Evolutionary conservation across 2,113 vertebrate genomes (phyloP).

Genomic region (Apus apus): DNA sequence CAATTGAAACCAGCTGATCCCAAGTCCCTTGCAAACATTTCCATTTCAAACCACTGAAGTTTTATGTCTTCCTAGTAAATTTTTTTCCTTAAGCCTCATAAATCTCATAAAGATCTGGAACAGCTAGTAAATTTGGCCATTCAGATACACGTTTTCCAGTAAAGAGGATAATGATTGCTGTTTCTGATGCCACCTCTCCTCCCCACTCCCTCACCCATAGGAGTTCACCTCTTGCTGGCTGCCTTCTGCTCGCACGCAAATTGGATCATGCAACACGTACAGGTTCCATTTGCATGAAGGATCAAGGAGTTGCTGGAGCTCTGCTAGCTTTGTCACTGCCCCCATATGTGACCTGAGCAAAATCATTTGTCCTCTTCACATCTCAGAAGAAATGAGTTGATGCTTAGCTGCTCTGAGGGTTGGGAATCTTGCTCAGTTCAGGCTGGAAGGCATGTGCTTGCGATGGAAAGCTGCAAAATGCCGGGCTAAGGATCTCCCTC

Average conservation of each 20-base stretch:
- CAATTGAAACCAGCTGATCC: slow-evolving; percentile 74
- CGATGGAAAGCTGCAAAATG: neutral
- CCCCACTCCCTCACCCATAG: neutral
- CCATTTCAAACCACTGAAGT: slow-evolving; percentile 72
- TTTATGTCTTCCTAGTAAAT: slow-evolving; percentile 72
- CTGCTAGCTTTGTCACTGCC: neutral
- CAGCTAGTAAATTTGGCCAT: slow-evolving; percentile 69
- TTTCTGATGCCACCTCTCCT: slow-evolving; percentile 57
- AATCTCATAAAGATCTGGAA: slow-evolving; percentile 70
- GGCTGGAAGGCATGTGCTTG: accelerated
- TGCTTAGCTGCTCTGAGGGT: accelerated
- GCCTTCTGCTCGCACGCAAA: neutral
- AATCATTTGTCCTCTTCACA: neutral
- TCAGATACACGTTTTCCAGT: slow-evolving; percentile 68
- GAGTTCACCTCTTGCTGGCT: neutral
- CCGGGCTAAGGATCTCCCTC: neutral
- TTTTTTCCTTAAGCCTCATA: slow-evolving; percentile 67
- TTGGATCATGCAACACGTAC: accelerated
- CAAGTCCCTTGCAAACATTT: slow-evolving; percentile 66
- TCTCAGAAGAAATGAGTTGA: neutral
- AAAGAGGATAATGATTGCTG: slow-evolving; percentile 63
- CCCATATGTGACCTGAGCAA: neutral
- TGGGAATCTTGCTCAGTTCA: neutral
- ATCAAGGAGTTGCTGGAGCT: neutral
- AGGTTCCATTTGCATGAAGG: neutral